Conservation (phyloP, 2,888 invertebrate genomes). For the Stomorhina lunata region DNA sequence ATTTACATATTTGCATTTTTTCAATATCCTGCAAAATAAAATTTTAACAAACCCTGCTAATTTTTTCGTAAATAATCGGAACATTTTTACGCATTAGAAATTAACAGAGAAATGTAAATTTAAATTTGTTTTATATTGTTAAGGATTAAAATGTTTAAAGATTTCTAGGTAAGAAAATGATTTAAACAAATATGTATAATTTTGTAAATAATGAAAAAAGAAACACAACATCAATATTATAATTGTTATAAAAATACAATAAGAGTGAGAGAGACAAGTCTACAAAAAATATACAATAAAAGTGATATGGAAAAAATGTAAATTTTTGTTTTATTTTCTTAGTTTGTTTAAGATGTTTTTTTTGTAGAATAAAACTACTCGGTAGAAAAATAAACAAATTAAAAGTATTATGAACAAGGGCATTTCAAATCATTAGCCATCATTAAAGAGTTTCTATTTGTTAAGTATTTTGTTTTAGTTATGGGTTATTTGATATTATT, state of each 20-base stretch:
- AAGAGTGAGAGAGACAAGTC: slow-evolving; percentile 30
- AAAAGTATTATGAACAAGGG: neutral
- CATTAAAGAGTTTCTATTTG: neutral
- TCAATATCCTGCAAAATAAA: neutral
- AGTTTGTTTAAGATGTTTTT: too few species aligned
- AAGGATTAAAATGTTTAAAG: neutral
- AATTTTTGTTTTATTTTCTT: neutral
- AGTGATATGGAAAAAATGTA: slow-evolving; percentile 14
- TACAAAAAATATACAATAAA: slow-evolving; percentile 51
- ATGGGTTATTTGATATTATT: neutral
- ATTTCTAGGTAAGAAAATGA: neutral
- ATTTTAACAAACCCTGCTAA: neutral
- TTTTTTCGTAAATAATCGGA: neutral
- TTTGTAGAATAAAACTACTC: neutral
- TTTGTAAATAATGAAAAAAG: too few species aligned
- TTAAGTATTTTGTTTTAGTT: slow-evolving; percentile 6
- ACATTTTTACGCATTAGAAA: neutral
- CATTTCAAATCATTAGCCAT: slow-evolving; percentile 30
- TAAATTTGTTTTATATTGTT: neutral
- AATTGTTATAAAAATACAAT: slow-evolving; percentile 17
- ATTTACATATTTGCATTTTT: neutral
- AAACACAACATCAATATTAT: slow-evolving; percentile 52
- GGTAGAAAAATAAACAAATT: neutral
- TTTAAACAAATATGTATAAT: neutral
- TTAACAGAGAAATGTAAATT: neutral